Percentiles rank a stretch among this genome's conserved stretches.
Conservation (phyloP, 2,113 vertebrate species). For the Scophthalmus maximus region DNA sequence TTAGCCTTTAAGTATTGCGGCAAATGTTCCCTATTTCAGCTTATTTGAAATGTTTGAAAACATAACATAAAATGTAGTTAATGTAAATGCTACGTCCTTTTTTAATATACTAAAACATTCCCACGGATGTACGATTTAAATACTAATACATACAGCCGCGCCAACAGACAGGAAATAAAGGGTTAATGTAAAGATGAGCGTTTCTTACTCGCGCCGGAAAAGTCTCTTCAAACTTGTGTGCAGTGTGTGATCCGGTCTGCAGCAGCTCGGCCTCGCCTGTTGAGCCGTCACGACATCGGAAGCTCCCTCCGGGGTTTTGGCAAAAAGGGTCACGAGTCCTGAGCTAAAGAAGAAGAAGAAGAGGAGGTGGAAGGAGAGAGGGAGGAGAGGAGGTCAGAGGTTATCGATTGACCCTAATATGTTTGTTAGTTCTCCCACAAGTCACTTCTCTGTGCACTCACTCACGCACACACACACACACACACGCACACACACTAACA, state of each 20-base stretch:
- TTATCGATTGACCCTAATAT: constrained; percentile 49
- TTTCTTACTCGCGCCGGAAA: neutral
- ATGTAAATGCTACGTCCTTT: too few species aligned
- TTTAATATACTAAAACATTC: too few species aligned
- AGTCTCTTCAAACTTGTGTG: neutral
- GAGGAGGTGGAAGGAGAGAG: neutral
- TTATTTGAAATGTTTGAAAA: too few species aligned
- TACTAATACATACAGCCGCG: too few species aligned
- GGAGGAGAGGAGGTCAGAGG: constrained; percentile 14
- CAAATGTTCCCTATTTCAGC: too few species aligned
- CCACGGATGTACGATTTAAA: too few species aligned
- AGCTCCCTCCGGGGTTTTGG: constrained; percentile 32
- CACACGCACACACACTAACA: constrained; percentile 11
- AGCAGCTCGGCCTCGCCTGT: neutral
- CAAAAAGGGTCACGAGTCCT: constrained; percentile 44
- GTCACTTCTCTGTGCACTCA: too few species aligned
- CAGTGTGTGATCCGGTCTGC: constrained; percentile 5
- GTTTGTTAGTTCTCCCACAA: constrained; percentile 42
- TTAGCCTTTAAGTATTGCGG: too few species aligned
- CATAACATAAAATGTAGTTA: too few species aligned
- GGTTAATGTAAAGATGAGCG: too few species aligned
- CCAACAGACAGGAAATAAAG: too few species aligned
- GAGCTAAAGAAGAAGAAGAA: neutral
- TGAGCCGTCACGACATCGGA: constrained; percentile 38
- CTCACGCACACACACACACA: constrained; percentile 9